Evolutionary conservation across 64 coral and sea anemone genomes (phyloP), one percentile per base, ranked within the genome.

Genomic region (Stichodactyla helianthus): DNA sequence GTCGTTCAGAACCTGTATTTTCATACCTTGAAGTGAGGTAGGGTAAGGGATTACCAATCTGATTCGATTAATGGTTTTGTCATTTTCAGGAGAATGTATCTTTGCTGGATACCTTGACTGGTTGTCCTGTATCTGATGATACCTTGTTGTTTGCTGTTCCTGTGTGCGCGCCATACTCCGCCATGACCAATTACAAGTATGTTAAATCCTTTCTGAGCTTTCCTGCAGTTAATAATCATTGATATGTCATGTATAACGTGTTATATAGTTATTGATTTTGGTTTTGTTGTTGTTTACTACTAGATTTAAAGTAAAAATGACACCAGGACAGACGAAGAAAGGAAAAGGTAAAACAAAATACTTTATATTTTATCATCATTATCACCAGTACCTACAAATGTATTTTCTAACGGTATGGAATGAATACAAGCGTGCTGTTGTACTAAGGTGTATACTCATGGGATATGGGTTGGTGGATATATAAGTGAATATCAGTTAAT

Each of bases 301-400:
- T 54, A 98, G 96, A 60, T 98, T 89, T 89, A 98, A 94, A 92
- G 96, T 98, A 15, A 98, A 98, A 53, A 84, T 98, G 44, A 94
- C 95, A 4, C 95, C 95, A 63, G 95, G 95, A 28, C 89, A 90
- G 6, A 92, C 91, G 20, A 93, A 92, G 16, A 78, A 92, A 83
- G 95, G 95, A 55, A 98, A 94, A 92, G 95, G 95, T 98, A 81
- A 51, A 74, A 11, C 1, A 11, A 8, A 13, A 31, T 4, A 44
- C 35, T 44, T 3, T 3, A 44, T 44, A 2, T 44, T 44, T 44
- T 44, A 44, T 44, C 35, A 44, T 44, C 35, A 44, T 44, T 58
- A 4, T 11, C 9, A 15, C 14, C 9, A 15, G 9, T 58, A 9
- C 55, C 8, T 58, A 58, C 2, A n/a, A n/a, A n/a, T n/a, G n/a